Percentiles rank a stretch among this genome's conserved stretches.
Evolutionary conservation across 92 coral and sea anemone species (phyloP).

Genomic region (Montipora capitata): DNA sequence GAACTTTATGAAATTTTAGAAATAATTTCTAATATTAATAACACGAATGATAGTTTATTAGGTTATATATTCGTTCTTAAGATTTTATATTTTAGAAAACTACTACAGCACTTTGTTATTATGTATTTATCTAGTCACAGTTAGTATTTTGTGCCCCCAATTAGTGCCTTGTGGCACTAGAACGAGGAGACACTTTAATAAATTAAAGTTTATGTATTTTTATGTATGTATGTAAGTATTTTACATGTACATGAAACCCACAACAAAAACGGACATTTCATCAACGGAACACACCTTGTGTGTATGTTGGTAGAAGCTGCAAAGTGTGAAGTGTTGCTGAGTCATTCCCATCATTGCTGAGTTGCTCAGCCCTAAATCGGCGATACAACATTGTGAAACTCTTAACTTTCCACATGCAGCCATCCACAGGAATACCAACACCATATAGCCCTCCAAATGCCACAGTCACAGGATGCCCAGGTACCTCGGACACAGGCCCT

Average conservation of each 20-base stretch:
- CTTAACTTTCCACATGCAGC: slow-evolving; percentile 58
- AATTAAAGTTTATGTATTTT: too few relatives aligned
- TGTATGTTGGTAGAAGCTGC: slow-evolving; percentile 92
- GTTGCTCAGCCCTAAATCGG: slow-evolving; percentile 83
- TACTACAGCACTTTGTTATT: too few relatives aligned
- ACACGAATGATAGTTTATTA: too few relatives aligned
- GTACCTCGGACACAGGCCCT: slow-evolving; percentile 88
- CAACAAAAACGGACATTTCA: neutral
- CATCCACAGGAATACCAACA: slow-evolving; percentile 83
- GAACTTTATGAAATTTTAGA: too few relatives aligned
- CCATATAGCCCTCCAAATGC: slow-evolving; percentile 86
- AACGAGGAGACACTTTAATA: too few relatives aligned
- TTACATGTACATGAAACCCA: neutral
- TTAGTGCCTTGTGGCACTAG: too few relatives aligned
- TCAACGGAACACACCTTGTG: slow-evolving; percentile 74
- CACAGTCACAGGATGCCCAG: slow-evolving; percentile 93
- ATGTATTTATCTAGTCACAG: too few relatives aligned
- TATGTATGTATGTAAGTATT: too few relatives aligned
- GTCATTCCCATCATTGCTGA: slow-evolving; percentile 71
- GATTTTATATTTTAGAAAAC: too few relatives aligned
- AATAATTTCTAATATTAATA: too few relatives aligned
- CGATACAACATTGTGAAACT: slow-evolving; percentile 94
- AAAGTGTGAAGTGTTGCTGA: slow-evolving; percentile 86
- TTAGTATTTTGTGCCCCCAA: too few relatives aligned
- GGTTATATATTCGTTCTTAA: too few relatives aligned